Base-by-base conservation (phyloP, 2,797 vertebrate species). In the Neosalanx taihuensis region DNA sequence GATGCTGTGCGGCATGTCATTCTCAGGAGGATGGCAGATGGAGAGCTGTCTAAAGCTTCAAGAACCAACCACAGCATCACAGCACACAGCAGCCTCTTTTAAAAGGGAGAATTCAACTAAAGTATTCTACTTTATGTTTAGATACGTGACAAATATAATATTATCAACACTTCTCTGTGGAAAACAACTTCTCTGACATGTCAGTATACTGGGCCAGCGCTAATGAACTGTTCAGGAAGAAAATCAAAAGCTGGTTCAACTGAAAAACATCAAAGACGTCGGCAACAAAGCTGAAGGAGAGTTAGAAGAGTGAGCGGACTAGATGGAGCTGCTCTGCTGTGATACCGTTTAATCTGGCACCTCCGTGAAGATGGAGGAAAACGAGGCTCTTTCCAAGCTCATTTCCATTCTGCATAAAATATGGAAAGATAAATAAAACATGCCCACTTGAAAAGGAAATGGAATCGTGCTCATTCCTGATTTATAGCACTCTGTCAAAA, bases 361-460 rank as follows among this genome's bases (percentile, higher is more conserved):
- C 29, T 46, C 10, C 17, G 71, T 58, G 56, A 79, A 67, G 71
- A 74, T 17, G 33, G 71, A 67, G 30, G n/a, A 65, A n/a, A 74
- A 76, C 63, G 58, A 41, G 66, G 51, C 59, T 67, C 68, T 75
- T 81, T 77, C 65, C 46, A 68, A 29, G 68, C 68, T 77, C 74
- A 81, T 84, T 83, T 78, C 72, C 56, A 78, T 81, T 71, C 72
- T 69, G 70, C 69, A 83, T 79, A 72, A 81, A 84, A 68, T 66
- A 78, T 69, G 56, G 53, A 67, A 70, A 65, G 59, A 72, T 83
- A 71, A 86, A 82, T 84, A 81, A 86, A 78, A 68, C 63, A 85
- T 81, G 72, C 64, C 70, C 69, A 75, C 56, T 83, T 83, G 71
- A 83, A 85, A 80, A 74, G 73, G 72, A 79, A 77, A 72, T 71